phyloP scores from a whole-genome alignment of 2,888 invertebrate genomes.

The Luperina testacea region DNA sequence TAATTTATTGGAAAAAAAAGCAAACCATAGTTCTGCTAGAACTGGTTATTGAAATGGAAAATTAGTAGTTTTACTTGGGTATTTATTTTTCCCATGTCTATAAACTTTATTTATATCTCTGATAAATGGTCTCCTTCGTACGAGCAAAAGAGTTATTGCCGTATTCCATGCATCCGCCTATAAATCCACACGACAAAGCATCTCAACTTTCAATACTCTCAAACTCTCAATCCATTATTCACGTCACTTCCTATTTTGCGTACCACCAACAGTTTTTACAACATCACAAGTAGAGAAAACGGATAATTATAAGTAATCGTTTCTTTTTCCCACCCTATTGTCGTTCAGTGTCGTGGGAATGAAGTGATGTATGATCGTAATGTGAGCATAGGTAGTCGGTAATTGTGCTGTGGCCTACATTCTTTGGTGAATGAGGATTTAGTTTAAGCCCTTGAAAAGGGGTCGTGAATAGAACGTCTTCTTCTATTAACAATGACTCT shows the following conservation, averaged over 20 bases:
- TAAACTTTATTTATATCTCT: background rate
- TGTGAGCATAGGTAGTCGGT: conserved; percentile 44
- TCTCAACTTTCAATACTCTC: conserved; percentile 37
- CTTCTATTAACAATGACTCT: background rate
- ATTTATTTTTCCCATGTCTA: background rate
- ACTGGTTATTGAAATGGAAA: background rate
- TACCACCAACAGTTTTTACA: conserved; percentile 42
- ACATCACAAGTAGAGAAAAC: conserved; percentile 57
- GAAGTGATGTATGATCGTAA: conserved; percentile 32
- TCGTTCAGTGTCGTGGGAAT: conserved; percentile 56
- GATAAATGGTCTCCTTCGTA: background rate
- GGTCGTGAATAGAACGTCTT: background rate
- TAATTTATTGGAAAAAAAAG: background rate
- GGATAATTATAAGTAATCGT: conserved; percentile 61
- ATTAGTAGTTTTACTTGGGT: background rate
- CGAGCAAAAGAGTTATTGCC: background rate
- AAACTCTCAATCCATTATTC: conserved; percentile 5
- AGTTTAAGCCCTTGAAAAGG: conserved; percentile 37
- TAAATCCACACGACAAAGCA: conserved; percentile 9
- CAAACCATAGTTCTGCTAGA: background rate
- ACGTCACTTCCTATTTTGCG: conserved; percentile 53
- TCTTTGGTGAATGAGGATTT: conserved; percentile 26
- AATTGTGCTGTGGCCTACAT: conserved; percentile 54
- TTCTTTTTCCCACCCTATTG: conserved; percentile 63
- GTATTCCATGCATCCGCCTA: background rate